phyloP scores from a whole-genome alignment of 2,113 vertebrate genomes.

The Dolichallabes microphthalmus region DNA sequence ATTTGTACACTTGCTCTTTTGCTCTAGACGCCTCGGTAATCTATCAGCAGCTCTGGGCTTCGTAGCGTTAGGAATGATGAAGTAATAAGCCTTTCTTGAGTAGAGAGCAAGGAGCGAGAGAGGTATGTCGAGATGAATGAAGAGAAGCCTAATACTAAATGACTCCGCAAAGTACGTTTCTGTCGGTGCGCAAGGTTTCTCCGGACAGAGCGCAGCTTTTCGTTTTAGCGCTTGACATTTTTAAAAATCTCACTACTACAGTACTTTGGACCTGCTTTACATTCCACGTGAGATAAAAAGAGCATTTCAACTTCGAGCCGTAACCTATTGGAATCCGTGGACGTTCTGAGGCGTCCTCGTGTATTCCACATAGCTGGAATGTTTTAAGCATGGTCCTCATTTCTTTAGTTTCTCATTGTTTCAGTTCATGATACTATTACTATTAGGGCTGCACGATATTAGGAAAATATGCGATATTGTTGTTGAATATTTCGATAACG shows the following conservation, averaged over 20 bases:
- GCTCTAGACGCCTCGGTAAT: conserved; percentile 42
- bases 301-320: neutral
- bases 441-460: too few relatives aligned
- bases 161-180: conserved; percentile 23
- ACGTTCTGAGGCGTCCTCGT: neutral
- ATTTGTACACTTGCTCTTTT: conserved; percentile 42
- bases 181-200: neutral
- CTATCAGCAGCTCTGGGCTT: conserved; percentile 46
- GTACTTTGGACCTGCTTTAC: neutral
- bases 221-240: neutral
- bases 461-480: too few relatives aligned
- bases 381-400: neutral
- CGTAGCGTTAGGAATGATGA: conserved; percentile 32
- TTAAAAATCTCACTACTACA: conserved; percentile 2
- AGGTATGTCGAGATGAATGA: conserved; percentile 22
- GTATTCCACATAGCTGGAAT: neutral
- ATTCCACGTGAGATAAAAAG: neutral
- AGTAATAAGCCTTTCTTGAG: conserved; percentile 39
- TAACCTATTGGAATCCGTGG: neutral
- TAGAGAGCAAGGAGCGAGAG: conserved; percentile 7
- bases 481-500: too few relatives aligned
- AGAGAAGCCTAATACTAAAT: conserved; percentile 26
- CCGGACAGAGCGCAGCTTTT: neutral
- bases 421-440: neutral
- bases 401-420: neutral